Percentiles rank a stretch among this genome's conserved stretches.
These are phyloP conservation scores for Zeuzera pyrina DNA, from an alignment of 2,888 invertebrate genomes.

Conservation along the genomic window DNA sequence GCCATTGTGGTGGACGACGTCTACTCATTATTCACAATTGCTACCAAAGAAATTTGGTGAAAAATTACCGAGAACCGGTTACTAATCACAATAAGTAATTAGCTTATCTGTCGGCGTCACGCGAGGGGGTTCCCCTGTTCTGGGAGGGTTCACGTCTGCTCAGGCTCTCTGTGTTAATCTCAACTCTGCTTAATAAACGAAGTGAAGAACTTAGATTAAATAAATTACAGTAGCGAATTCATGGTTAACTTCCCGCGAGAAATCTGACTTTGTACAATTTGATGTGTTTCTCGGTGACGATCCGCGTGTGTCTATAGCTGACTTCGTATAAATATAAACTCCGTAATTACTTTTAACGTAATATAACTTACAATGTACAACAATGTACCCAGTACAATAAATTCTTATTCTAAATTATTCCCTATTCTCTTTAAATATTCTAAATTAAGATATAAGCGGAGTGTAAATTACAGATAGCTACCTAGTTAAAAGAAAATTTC, in stretches of 20 bases:
- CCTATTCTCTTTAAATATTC: too few relatives aligned
- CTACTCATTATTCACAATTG: constrained; percentile 61
- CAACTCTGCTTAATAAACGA: constrained; percentile 52
- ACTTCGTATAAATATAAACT: too few relatives aligned
- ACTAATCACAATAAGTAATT: constrained; percentile 62
- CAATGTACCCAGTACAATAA: too few relatives aligned
- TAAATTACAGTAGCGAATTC: constrained; percentile 39
- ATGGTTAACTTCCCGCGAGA: constrained; percentile 29
- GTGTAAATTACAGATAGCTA: too few relatives aligned
- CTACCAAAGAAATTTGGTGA: constrained; percentile 47
- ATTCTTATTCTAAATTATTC: too few relatives aligned
- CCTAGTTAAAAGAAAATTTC: too few relatives aligned
- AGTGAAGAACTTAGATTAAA: constrained; percentile 47
- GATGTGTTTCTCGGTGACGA: background rate
- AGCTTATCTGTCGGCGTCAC: constrained; percentile 63
- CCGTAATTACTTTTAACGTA: too few relatives aligned
- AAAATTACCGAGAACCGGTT: constrained; percentile 47
- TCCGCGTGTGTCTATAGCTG: too few relatives aligned
- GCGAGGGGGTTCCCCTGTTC: constrained; percentile 27
- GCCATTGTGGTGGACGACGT: constrained; percentile 64
- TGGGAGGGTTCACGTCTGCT: constrained; percentile 39
- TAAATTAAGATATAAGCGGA: too few relatives aligned
- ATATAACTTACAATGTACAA: too few relatives aligned
- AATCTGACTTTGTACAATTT: constrained; percentile 11
- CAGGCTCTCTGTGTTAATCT: constrained; percentile 55